Base-by-base conservation (phyloP, 2,113 vertebrate genomes). In the Rana temporaria region DNA sequence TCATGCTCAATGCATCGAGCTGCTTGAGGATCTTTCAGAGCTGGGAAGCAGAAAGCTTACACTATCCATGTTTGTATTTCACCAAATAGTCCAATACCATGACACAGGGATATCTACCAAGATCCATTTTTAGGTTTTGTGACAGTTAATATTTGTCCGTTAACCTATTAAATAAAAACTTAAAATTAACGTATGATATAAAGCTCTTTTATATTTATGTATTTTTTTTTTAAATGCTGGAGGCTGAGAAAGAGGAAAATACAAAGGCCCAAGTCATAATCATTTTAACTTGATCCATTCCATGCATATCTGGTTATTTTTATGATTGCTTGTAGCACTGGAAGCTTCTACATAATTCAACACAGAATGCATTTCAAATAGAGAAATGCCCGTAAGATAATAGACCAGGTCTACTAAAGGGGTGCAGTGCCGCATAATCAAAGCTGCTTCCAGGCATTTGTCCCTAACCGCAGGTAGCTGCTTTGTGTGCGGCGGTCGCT, bases 1-100 rank as follows among this genome's bases (percentile, higher is more conserved):
- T 82, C 71, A 59, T 59, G 52, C 79, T 82, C 69, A 55, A 65
- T 82, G 60, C 62, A 59, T 82, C 30, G 67, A 67, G 80, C 80
- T 75, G 80, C 62, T 75, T 70, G 71, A 82, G 62, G 71, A 75
- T 62, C 63, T 59, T 82, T 42, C 80, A 82, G 16, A 26, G 71
- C 62, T 38, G 17, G 63, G 52, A 75, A 82, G 63, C 80, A 82
- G 62, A 82, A 75, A 82, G 60, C 30, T 82, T 71, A 82, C 80
- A 75, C 70, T 75, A 75, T 75, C 67, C 52, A 74, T 82, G 60
- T 65, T 55, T 81, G 57, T 66, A 66, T 82, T 66, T 66, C 52
- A 55, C 62, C 24, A 52, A 73, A 62, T 53, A 74, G 66, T 74
- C 18, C 30, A 82, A 74, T 82, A 34, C 42, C 18, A 74, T 9